Evolutionary conservation across 2,888 invertebrate genomes (phyloP).

Genomic region (Polyploca ridens): DNA sequence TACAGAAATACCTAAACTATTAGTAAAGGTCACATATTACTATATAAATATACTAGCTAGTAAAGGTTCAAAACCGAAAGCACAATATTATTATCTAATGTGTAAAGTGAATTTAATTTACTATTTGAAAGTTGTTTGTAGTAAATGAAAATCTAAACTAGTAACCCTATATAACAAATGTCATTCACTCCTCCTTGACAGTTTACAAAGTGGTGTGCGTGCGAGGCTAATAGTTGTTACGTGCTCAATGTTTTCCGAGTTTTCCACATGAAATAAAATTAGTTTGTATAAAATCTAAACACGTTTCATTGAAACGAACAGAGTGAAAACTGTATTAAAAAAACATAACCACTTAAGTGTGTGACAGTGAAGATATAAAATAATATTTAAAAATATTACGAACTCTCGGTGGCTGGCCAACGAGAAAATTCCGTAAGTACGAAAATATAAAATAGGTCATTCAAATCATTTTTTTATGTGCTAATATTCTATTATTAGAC

Average conservation of each 20-base stretch:
- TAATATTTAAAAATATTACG: not conserved
- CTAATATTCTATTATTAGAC: not conserved
- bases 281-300: not conserved
- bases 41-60: too few species aligned
- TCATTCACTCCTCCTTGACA: not conserved
- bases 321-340: not conserved
- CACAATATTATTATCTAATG: too few species aligned
- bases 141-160: not conserved
- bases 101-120: too few species aligned
- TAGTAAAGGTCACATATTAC: too few species aligned
- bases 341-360: not conserved
- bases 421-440: slow-evolving; percentile 7
- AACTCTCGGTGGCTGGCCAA: not conserved
- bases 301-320: not conserved
- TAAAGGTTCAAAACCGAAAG: too few species aligned
- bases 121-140: not conserved
- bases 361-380: not conserved
- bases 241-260: slow-evolving; percentile 1
- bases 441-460: not conserved
- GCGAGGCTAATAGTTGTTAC: not conserved
- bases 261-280: not conserved
- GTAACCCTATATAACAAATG: not conserved
- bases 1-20: too few species aligned
- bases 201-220: not conserved
- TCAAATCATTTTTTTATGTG: not conserved